A percentile compares a stretch with the other conserved stretches of the same genome.
These are phyloP conservation scores for Isaurus tuberculatus DNA, from an alignment of 92 coral and sea anemone species.

Conservation along the genomic window DNA sequence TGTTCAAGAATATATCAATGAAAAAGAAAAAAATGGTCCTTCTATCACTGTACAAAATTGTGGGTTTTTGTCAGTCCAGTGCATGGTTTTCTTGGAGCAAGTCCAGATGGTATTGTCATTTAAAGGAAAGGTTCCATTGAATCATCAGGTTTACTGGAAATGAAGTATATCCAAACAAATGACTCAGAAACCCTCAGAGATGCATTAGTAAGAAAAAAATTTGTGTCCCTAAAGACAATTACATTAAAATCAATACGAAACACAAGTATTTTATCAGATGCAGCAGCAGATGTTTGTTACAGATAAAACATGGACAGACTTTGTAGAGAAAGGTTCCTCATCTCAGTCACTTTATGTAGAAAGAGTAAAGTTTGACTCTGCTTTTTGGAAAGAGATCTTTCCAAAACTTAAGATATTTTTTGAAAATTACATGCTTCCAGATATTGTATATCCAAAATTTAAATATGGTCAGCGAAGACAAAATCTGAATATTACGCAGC, in stretches of 20 bases:
- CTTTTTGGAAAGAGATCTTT: slow-evolving; percentile 42
- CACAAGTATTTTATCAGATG: slow-evolving; percentile 51
- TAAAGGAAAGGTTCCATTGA: too few species aligned
- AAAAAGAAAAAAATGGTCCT: too few species aligned
- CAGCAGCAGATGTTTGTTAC: slow-evolving; percentile 60
- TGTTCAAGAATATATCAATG: too few species aligned
- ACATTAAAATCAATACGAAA: slow-evolving; percentile 12
- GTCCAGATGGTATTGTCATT: too few species aligned
- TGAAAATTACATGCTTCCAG: slow-evolving; percentile 52
- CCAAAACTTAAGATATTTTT: slow-evolving; percentile 42
- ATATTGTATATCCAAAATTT: slow-evolving; percentile 53
- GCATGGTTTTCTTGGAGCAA: too few species aligned
- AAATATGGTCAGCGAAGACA: slow-evolving; percentile 47
- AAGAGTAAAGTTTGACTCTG: slow-evolving; percentile 49
- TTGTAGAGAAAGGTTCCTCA: slow-evolving; percentile 50
- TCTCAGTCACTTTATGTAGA: slow-evolving; percentile 15
- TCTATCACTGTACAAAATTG: too few species aligned
- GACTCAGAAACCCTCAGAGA: not conserved
- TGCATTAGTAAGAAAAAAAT: too few species aligned
- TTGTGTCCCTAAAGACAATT: too few species aligned
- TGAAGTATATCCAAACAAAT: slow-evolving; percentile 32
- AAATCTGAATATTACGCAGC: not conserved
- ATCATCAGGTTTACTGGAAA: too few species aligned
- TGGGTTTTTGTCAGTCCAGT: too few species aligned
- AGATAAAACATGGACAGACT: slow-evolving; percentile 49